Evolutionary conservation across 2,888 invertebrate genomes (phyloP).

Genomic region (Limnephilus rhombicus): DNA sequence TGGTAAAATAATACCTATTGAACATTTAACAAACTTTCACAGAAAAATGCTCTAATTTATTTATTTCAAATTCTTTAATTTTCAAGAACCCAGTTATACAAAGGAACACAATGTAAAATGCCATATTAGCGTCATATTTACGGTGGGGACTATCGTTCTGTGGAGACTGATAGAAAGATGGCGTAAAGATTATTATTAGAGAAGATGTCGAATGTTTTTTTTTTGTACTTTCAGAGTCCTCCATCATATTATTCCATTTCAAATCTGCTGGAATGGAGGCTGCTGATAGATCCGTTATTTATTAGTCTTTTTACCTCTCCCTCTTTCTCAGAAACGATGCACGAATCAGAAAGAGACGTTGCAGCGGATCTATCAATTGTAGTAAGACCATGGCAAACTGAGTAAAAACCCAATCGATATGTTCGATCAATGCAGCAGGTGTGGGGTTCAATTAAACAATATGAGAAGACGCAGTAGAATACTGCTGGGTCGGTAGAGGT

Average conservation of each 20-base stretch:
- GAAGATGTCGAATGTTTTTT: not conserved
- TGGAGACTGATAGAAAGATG: no score
- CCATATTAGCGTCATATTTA: no score
- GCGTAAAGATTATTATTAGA: not conserved
- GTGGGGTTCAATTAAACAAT: slow-evolving; percentile 15
- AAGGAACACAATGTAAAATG: no score
- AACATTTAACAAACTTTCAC: no score
- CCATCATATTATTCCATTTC: not conserved
- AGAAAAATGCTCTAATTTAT: no score
- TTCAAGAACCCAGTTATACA: no score
- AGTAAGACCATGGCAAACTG: not conserved
- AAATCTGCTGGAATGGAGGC: not conserved
- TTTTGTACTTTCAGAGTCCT: not conserved
- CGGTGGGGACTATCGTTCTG: no score
- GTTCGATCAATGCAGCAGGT: slow-evolving; percentile 13
- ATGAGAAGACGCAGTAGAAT: not conserved
- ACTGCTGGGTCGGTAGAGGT: not conserved
- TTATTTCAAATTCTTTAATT: no score
- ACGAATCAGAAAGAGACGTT: not conserved
- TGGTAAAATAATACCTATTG: no score
- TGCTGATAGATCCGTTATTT: not conserved
- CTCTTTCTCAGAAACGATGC: no score
- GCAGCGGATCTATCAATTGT: not conserved
- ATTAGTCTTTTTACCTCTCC: not conserved
- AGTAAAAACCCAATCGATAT: not conserved